phyloP scores from a whole-genome alignment of 2,797 vertebrate species.

The Morus bassanus region DNA sequence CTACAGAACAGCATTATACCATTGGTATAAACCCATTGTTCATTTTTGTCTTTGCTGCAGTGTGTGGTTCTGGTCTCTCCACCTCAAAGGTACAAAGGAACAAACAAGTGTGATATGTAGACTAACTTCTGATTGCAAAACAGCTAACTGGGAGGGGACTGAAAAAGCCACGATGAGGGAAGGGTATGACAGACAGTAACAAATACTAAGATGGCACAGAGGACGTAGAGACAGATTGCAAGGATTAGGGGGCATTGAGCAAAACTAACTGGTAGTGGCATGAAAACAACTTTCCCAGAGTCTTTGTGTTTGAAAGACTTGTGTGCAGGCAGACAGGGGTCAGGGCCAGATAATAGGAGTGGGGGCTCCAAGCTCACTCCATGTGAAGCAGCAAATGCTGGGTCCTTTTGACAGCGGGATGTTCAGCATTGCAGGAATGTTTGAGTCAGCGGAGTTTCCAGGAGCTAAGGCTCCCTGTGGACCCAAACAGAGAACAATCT shows the following conservation, averaged over 20 bases:
- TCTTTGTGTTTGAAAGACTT: not conserved
- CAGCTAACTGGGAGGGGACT: not conserved
- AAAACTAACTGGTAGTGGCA: not conserved
- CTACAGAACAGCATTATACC: not conserved
- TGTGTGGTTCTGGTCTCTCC: not conserved
- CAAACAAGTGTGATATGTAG: not conserved
- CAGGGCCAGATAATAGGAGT: not conserved
- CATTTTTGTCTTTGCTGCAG: not conserved
- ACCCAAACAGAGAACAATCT: not conserved
- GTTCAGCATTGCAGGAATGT: not conserved
- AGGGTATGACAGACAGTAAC: not conserved
- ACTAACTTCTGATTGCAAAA: not conserved
- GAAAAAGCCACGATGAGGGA: not conserved
- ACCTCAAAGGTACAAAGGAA: not conserved
- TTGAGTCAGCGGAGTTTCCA: not conserved
- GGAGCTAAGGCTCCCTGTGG: not conserved
- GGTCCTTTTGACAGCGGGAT: not conserved
- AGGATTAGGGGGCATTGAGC: fast-evolving
- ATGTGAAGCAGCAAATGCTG: not conserved
- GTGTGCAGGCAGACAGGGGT: not conserved
- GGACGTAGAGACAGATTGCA: not conserved
- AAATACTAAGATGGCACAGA: not conserved
- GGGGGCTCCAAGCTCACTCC: not conserved
- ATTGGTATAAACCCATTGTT: not conserved
- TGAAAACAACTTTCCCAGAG: not conserved